Evolutionary conservation across 2,113 vertebrate species (phyloP).

Genomic region (Pelodiscus sinensis): DNA sequence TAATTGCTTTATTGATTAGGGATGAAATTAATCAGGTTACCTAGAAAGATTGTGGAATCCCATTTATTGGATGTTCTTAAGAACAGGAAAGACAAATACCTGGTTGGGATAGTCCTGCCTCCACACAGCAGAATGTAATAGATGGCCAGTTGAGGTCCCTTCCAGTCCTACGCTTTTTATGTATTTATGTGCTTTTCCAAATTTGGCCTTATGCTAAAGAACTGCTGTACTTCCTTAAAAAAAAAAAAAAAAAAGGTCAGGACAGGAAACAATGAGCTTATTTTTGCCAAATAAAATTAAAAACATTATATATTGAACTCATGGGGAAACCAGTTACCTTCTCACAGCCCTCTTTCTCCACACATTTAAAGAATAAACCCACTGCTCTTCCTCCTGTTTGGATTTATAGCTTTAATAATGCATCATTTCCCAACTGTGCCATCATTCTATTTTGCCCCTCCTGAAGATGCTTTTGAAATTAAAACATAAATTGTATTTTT

Average conservation of each 20-base stretch:
- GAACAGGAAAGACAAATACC: neutral
- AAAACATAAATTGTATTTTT: slow-evolving; percentile 73
- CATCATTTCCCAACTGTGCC: slow-evolving; percentile 39
- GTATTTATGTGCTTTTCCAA: neutral
- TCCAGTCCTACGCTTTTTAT: neutral
- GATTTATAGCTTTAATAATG: slow-evolving; percentile 80
- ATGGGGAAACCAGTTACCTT: neutral
- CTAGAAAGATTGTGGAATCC: neutral
- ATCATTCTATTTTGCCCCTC: slow-evolving; percentile 53
- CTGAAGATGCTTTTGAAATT: slow-evolving; percentile 71
- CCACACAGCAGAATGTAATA: neutral
- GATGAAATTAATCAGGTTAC: neutral
- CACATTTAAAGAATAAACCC: neutral
- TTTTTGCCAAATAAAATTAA: neutral
- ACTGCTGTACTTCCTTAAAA: neutral
- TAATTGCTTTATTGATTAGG: neutral
- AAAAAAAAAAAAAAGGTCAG: neutral
- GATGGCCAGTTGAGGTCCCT: neutral
- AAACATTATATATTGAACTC: slow-evolving; percentile 19
- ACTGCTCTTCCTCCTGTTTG: slow-evolving; percentile 1
- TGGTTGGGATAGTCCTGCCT: neutral
- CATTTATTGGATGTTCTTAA: neutral
- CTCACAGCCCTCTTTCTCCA: neutral
- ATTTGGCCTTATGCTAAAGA: neutral
- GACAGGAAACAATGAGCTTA: neutral